Conservation (phyloP, 2,113 vertebrate species). For the Mustelus asterias region DNA sequence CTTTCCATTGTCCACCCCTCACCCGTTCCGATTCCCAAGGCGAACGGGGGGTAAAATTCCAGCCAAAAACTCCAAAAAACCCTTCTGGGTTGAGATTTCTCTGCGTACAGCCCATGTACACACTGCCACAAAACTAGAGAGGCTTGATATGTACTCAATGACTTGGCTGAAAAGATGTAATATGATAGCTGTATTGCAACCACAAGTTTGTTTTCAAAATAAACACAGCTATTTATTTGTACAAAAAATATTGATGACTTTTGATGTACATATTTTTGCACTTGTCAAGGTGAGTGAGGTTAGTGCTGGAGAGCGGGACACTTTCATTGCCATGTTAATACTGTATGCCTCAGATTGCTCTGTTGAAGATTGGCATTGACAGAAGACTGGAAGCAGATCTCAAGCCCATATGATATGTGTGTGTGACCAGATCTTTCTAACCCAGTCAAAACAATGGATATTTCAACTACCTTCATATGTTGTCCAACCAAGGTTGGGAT, state of each 20-base stretch:
- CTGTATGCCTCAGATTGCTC: background rate
- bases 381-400: background rate
- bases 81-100: background rate
- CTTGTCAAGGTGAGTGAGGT: background rate
- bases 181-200: background rate
- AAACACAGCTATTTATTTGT: background rate
- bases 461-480: too few relatives aligned
- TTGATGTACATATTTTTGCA: background rate
- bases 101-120: background rate
- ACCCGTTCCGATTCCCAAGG: too few relatives aligned
- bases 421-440: background rate
- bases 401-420: background rate
- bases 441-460: background rate
- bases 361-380: background rate
- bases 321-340: background rate
- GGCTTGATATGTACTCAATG: background rate
- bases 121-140: background rate
- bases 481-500: too few relatives aligned
- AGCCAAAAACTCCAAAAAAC: background rate
- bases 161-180: background rate
- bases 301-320: background rate
- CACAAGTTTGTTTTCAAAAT: background rate
- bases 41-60: too few relatives aligned
- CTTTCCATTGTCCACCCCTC: too few relatives aligned
- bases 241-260: background rate